A percentile compares a stretch with the other conserved stretches of the same genome.
phyloP scores from a whole-genome alignment of 2,113 vertebrate species.

The Paracanthobrama guichenoti region DNA sequence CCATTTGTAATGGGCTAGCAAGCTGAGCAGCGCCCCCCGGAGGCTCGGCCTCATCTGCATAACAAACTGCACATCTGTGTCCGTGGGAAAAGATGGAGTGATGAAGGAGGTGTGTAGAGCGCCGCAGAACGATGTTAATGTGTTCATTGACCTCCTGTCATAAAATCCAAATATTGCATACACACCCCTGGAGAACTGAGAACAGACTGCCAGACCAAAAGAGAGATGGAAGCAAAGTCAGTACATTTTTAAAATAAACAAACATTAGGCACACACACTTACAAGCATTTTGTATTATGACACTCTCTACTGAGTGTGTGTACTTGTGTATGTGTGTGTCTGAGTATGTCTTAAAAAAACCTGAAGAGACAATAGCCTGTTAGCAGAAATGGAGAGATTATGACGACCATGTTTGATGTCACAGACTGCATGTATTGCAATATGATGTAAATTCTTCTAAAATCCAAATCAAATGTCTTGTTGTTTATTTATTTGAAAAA shows the following conservation, averaged over 20 bases:
- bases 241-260: slow-evolving; percentile 11
- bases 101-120: slow-evolving; percentile 97
- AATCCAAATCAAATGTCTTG: background rate
- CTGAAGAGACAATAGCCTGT: background rate
- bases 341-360: background rate
- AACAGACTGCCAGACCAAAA: slow-evolving; percentile 83
- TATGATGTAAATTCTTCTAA: background rate
- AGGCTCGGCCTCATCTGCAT: slow-evolving; percentile 95
- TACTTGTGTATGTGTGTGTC: background rate
- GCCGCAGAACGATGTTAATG: slow-evolving; percentile 95
- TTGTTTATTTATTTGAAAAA: slow-evolving; percentile 18
- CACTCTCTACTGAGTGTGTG: background rate
- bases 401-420: background rate
- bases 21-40: slow-evolving; percentile 86
- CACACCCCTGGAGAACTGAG: slow-evolving; percentile 97
- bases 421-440: background rate
- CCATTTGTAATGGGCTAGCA: slow-evolving; percentile 93
- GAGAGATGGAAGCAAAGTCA: slow-evolving; percentile 37
- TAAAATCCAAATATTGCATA: slow-evolving; percentile 99
- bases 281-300: background rate
- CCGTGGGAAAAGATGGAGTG: slow-evolving; percentile 94
- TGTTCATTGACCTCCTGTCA: slow-evolving; percentile 98
- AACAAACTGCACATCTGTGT: slow-evolving; percentile 94
- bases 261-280: background rate
- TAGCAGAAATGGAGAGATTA: background rate